Percentiles rank a stretch among this genome's conserved stretches.
phyloP scores from a whole-genome alignment of 2,113 vertebrate genomes.

The Opisthocomus hoazin region DNA sequence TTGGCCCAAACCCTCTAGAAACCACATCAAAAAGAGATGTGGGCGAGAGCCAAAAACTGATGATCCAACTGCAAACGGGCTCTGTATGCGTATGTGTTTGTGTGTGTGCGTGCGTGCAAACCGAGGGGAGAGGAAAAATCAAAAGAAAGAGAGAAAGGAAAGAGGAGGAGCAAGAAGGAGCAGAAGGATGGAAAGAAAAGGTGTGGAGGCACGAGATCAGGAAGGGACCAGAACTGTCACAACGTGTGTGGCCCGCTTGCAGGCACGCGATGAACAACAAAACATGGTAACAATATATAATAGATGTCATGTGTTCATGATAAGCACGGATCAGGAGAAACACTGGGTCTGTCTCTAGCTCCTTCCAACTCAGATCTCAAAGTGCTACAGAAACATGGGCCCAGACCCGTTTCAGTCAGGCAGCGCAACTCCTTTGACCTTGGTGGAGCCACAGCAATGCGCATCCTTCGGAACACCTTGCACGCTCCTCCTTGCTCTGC shows the following conservation, averaged over 20 bases:
- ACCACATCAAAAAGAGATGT: constrained; percentile 78
- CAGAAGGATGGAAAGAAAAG: constrained; percentile 52
- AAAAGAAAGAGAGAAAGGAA: constrained; percentile 28
- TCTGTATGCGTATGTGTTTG: not conserved
- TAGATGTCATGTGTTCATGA: constrained; percentile 8
- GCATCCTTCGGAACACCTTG: not conserved
- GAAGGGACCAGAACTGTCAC: constrained; percentile 30
- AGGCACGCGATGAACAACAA: constrained; percentile 44
- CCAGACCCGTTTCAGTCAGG: not conserved
- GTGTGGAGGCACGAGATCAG: constrained; percentile 56
- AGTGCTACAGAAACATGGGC: not conserved
- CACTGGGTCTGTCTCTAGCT: not conserved
- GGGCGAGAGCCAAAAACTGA: constrained; percentile 72
- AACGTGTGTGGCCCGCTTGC: constrained; percentile 23
- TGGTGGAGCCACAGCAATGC: not conserved
- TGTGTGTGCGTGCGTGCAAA: not conserved
- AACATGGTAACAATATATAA: constrained; percentile 26
- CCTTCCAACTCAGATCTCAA: not conserved
- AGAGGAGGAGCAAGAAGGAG: constrained; percentile 24
- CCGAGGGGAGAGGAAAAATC: not conserved
- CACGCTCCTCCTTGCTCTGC: not conserved
- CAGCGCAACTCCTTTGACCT: not conserved
- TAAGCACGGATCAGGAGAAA: not conserved
- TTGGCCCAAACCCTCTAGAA: constrained; percentile 76
- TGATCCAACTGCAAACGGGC: constrained; percentile 70